Percentiles rank a stretch among this genome's conserved stretches.
Conservation (phyloP, 2,888 invertebrate genomes). For the Beris morrisii region DNA sequence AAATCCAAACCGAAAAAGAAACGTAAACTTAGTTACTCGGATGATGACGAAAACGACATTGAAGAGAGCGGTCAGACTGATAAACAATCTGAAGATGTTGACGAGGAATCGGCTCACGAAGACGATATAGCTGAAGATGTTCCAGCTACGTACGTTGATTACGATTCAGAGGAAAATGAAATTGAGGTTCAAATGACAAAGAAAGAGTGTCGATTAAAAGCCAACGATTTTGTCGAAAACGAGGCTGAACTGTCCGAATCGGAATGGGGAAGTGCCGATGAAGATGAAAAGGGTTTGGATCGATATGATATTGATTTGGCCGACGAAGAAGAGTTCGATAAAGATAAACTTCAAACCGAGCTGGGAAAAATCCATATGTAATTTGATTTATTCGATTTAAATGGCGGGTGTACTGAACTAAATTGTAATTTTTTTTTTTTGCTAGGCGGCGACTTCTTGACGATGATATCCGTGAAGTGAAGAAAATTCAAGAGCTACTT, state of each 20-base stretch:
- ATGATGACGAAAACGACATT: constrained; percentile 39
- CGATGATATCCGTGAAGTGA: constrained; percentile 83
- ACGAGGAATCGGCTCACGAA: constrained; percentile 45
- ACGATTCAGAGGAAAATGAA: constrained; percentile 87
- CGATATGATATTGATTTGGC: constrained; percentile 81
- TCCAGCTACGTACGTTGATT: constrained; percentile 62
- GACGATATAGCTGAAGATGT: constrained; percentile 51
- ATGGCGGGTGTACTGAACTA: not conserved
- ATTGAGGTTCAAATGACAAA: constrained; percentile 54
- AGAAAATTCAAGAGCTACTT: constrained; percentile 80
- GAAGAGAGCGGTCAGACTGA: constrained; percentile 43
- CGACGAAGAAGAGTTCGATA: constrained; percentile 80
- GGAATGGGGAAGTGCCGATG: constrained; percentile 87
- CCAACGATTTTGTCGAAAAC: constrained; percentile 77
- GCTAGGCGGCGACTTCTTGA: constrained; percentile 77
- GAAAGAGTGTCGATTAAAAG: constrained; percentile 54
- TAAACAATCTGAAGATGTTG: constrained; percentile 49
- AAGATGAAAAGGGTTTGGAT: constrained; percentile 80
- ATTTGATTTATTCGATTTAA: not conserved
- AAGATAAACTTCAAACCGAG: constrained; percentile 74
- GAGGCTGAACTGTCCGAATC: constrained; percentile 93
- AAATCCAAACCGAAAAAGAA: constrained; percentile 50
- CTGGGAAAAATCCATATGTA: constrained; percentile 85
- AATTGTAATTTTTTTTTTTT: not conserved
- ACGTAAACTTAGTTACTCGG: constrained; percentile 46